Percentiles rank a stretch among this genome's conserved stretches.
phyloP scores from a whole-genome alignment of 1,140 invertebrate species.

The Euura saliciscinereae region DNA sequence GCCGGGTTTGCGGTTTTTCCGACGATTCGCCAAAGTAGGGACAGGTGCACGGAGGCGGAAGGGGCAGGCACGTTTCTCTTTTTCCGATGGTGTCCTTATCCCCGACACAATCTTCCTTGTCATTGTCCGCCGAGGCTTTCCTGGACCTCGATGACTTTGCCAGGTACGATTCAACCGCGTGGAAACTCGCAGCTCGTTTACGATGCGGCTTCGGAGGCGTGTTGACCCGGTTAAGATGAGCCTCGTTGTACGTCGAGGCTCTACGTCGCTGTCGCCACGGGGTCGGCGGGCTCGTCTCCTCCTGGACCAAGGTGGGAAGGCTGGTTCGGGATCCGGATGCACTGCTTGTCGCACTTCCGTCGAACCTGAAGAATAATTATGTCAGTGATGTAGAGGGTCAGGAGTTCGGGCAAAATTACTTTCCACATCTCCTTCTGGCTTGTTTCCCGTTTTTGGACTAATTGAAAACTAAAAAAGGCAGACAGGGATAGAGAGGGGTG shows the following conservation, averaged over 20 bases:
- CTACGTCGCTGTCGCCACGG: slow-evolving; percentile 50
- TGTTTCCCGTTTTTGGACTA: too few relatives aligned
- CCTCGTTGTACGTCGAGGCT: slow-evolving; percentile 64
- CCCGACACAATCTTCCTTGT: slow-evolving; percentile 27
- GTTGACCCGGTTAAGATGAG: slow-evolving; percentile 44
- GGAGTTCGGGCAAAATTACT: too few relatives aligned
- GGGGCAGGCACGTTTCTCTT: slow-evolving; percentile 56
- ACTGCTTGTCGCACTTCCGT: slow-evolving; percentile 37
- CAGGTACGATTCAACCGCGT: slow-evolving; percentile 43
- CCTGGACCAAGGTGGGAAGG: slow-evolving; percentile 31
- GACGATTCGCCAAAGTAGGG: slow-evolving; percentile 75
- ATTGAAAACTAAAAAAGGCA: too few relatives aligned
- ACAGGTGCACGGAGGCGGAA: slow-evolving; percentile 77
- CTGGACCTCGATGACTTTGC: slow-evolving; percentile 22
- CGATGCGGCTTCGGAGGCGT: slow-evolving; percentile 43
- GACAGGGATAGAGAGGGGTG: too few relatives aligned
- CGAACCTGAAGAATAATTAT: slow-evolving; percentile 32
- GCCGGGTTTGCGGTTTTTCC: slow-evolving; percentile 54
- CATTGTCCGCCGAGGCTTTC: slow-evolving; percentile 22
- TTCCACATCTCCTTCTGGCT: too few relatives aligned
- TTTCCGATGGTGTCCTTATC: slow-evolving; percentile 20
- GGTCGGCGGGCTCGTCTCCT: slow-evolving; percentile 29
- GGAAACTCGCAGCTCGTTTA: slow-evolving; percentile 61
- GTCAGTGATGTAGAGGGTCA: too few relatives aligned
- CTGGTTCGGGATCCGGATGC: slow-evolving; percentile 32